Conservation (phyloP, 1,140 invertebrate genomes). For the Orius insidiosus region DNA sequence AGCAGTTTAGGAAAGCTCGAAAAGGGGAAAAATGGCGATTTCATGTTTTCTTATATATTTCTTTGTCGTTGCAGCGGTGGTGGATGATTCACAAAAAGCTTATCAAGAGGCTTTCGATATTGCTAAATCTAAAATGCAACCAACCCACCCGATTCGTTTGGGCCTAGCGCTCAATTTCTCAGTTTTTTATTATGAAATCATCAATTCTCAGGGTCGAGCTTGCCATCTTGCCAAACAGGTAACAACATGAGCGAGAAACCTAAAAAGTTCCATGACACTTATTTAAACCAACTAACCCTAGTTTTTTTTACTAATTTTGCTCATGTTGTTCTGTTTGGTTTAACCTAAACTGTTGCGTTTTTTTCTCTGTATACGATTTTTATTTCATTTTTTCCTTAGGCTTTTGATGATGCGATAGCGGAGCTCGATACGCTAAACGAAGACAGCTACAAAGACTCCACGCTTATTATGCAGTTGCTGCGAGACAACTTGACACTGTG, state of each 20-base stretch:
- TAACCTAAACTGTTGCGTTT: not conserved
- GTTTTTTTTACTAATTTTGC: constrained; percentile 9
- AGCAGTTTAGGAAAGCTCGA: not conserved
- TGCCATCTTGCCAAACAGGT: constrained; percentile 96
- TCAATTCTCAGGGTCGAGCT: constrained; percentile 89
- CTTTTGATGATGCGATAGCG: constrained; percentile 98
- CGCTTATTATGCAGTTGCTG: constrained; percentile 96
- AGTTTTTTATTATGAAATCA: constrained; percentile 98
- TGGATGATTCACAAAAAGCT: constrained; percentile 94
- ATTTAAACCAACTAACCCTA: constrained; percentile 3
- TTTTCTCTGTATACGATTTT: too few species aligned
- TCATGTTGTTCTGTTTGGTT: constrained; percentile 13
- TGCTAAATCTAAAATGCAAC: constrained; percentile 94
- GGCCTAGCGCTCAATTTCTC: constrained; percentile 96
- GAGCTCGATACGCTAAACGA: constrained; percentile 95
- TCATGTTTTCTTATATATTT: not conserved
- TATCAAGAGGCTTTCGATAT: constrained; percentile 99
- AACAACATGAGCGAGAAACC: constrained; percentile 22
- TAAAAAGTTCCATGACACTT: not conserved
- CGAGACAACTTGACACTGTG: constrained; percentile 97
- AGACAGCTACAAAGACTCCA: constrained; percentile 99
- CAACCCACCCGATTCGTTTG: constrained; percentile 91
- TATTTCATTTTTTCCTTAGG: constrained; percentile 34
- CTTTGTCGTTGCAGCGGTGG: constrained; percentile 54
- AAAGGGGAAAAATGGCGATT: not conserved